A percentile compares a stretch with the other conserved stretches of the same genome.
phyloP scores from a whole-genome alignment of 2,888 invertebrate species.

The Coecobrya sp. region DNA sequence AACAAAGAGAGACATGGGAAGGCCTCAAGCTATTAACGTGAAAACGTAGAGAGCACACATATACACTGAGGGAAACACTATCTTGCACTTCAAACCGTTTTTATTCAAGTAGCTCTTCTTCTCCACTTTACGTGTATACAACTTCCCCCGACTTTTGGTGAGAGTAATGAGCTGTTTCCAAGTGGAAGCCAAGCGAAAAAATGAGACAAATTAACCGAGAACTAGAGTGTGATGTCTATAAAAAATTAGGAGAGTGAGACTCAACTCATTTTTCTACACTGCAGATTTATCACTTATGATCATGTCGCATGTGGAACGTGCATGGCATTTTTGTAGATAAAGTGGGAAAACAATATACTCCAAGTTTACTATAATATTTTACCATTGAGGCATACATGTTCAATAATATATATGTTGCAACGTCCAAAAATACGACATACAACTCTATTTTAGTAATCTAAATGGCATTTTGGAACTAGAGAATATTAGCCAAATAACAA shows the following conservation, averaged over 20 bases:
- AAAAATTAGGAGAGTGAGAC: constrained; percentile 65
- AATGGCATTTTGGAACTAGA: not conserved
- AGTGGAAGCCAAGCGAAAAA: constrained; percentile 79
- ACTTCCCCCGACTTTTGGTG: constrained; percentile 52
- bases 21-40: constrained; percentile 69
- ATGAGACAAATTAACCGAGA: constrained; percentile 81
- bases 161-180: constrained; percentile 81
- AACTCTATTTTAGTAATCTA: constrained; percentile 6
- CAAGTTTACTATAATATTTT: constrained; percentile 12
- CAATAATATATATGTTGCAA: not conserved
- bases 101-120: constrained; percentile 34
- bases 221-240: constrained; percentile 79
- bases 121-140: constrained; percentile 1
- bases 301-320: constrained; percentile 21
- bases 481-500: constrained; percentile 3
- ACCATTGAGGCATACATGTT: not conserved
- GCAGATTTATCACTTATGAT: constrained; percentile 56
- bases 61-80: not conserved
- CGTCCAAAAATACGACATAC: not conserved
- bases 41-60: constrained; percentile 12
- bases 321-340: not conserved
- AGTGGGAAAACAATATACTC: not conserved
- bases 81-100: constrained; percentile 37
- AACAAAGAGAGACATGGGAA: not conserved
- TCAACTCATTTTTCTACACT: constrained; percentile 64